A percentile compares a stretch with the other conserved stretches of the same genome.
phyloP scores from a whole-genome alignment of 2,888 invertebrate species.

The Drymonia ruficornis region DNA sequence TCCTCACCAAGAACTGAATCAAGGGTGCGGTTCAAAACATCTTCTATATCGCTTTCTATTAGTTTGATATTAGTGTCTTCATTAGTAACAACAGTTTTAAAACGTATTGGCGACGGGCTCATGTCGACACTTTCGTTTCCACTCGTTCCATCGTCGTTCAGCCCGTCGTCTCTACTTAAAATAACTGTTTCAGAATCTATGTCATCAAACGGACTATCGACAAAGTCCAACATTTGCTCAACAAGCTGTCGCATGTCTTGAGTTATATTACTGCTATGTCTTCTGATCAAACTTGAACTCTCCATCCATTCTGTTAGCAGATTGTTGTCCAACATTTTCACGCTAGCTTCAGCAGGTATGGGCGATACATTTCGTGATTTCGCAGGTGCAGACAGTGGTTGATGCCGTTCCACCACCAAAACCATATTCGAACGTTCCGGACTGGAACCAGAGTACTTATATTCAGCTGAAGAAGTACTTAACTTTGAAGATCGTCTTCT shows the following conservation, averaged over 20 bases:
- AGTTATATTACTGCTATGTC: slow-evolving; percentile 29
- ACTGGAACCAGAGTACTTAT: slow-evolving; percentile 1
- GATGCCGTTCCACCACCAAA: slow-evolving; percentile 38
- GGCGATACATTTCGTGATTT: slow-evolving; percentile 9
- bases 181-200: slow-evolving; percentile 46
- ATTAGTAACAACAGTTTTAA: slow-evolving; percentile 41
- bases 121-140: slow-evolving; percentile 24
- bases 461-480: slow-evolving; percentile 23
- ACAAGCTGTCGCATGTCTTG: slow-evolving; percentile 50
- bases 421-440: slow-evolving; percentile 41
- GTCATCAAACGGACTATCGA: slow-evolving; percentile 34
- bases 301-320: slow-evolving; percentile 38
- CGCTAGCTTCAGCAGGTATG: slow-evolving; percentile 7
- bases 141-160: too few species aligned
- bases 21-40: slow-evolving; percentile 47
- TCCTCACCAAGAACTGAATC: slow-evolving; percentile 41
- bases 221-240: slow-evolving; percentile 56
- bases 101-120: slow-evolving; percentile 43
- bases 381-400: slow-evolving; percentile 13
- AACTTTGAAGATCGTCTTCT: slow-evolving; percentile 39
- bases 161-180: slow-evolving; percentile 37
- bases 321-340: slow-evolving; percentile 30
- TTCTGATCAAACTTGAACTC: slow-evolving; percentile 26
- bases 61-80: slow-evolving; percentile 38
- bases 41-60: slow-evolving; percentile 42